Evolutionary conservation across 1,140 invertebrate species (phyloP), one percentile per base, ranked within the genome.

Genomic region (Atta texana): DNA sequence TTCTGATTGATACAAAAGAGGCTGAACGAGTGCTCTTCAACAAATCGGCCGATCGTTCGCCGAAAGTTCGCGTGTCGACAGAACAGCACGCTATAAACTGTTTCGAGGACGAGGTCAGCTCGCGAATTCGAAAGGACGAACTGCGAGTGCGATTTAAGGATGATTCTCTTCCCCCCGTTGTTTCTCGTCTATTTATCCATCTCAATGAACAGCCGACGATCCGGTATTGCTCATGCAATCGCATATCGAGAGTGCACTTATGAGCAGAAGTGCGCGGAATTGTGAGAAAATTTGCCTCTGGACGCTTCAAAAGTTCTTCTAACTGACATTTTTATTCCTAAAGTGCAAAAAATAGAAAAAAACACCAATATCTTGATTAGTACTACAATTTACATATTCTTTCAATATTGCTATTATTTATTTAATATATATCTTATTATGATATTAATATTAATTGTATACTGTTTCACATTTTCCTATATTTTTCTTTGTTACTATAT

Each of bases 111-210:
- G 74, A 88, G 81, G 81, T 77, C 81, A 77, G 64, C 6, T 34
- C 55, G 55, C 69, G 28, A 78, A 88, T 88, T 88, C 64, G 87
- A 88, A 88, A 88, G 81, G 87, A 85, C 64, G 34, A 86, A 44
- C 44, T 59, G 14, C 64, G 18, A 34, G 39, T 39, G 14, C 74
- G 44, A 75, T 85, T 88, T 59, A 71, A 76, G 63, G 64, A 88
- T 85, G 64, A 77, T 71, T 34, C 18, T 31, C 31, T n/a, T 68
- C 4, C 18, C 55, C 34, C 49, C 16, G 7, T 51, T 53, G 16
- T n/a, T 44, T 59, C 63, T 64, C 14, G 34, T 51, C 51, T 49
- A 59, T 69, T 69, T 51, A 86, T 66, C 18, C n/a, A 34, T 57
- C 80, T 74, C 53, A 74, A 72, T 61, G 18, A 63, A 39, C n/a